These are phyloP conservation scores for Diaphora mendica DNA, from an alignment of 2,888 invertebrate genomes.

Conservation along the genomic window DNA sequence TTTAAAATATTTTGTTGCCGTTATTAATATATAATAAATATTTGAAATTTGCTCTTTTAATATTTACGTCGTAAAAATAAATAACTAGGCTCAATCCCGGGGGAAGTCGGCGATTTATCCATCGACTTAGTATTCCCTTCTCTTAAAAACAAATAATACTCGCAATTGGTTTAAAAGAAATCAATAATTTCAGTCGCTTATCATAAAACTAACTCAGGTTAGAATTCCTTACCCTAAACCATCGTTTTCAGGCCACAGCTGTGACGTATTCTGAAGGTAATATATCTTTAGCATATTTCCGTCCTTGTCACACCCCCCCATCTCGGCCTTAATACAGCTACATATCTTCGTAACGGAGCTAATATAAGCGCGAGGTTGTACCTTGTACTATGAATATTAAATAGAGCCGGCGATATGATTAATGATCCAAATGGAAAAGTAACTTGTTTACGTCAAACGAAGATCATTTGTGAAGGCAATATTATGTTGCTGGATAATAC, in stretches of 20 bases:
- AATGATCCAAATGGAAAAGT: conserved; percentile 26
- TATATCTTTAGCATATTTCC: conserved; percentile 5
- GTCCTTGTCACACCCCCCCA: conserved; percentile 10
- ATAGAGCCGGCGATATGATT: conserved; percentile 36
- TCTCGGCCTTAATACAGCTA: conserved; percentile 5
- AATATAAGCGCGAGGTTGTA: conserved; percentile 15
- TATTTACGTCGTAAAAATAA: no score
- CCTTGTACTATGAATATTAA: conserved; percentile 41
- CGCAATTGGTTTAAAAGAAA: background rate
- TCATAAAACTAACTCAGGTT: background rate
- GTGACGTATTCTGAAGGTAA: conserved; percentile 3
- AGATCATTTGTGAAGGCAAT: background rate
- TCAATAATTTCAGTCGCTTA: background rate
- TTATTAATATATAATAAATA: no score
- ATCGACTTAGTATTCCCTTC: no score
- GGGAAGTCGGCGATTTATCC: no score
- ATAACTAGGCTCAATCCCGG: background rate
- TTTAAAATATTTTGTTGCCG: no score
- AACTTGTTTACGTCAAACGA: conserved; percentile 17
- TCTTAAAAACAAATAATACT: background rate
- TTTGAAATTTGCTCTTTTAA: no score
- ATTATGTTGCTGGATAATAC: background rate
- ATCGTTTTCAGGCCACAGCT: background rate
- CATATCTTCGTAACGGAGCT: conserved; percentile 22
- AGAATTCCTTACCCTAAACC: background rate